Evolutionary conservation across 2,113 vertebrate species (phyloP).

Genomic region (Serilophus lunatus): DNA sequence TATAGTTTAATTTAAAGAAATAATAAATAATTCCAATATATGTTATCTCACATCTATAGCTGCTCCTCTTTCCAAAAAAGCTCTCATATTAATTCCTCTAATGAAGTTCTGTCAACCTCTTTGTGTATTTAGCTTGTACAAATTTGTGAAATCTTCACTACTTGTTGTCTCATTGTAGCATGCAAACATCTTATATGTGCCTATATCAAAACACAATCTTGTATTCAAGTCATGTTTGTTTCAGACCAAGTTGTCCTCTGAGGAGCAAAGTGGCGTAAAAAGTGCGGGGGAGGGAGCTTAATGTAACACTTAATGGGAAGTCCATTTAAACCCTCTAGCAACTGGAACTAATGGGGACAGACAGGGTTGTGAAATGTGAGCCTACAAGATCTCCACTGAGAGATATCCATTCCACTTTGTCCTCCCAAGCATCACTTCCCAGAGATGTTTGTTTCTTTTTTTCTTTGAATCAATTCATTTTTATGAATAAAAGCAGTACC

Average conservation of each 20-base stretch:
- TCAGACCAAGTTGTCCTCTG: background rate
- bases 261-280: background rate
- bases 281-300: background rate
- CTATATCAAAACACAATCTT: background rate
- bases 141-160: background rate
- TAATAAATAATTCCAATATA: background rate
- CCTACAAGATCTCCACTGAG: conserved; percentile 28
- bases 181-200: background rate
- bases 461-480: background rate
- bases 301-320: conserved; percentile 23
- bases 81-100: background rate
- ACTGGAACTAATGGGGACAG: conserved; percentile 67
- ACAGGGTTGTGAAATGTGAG: conserved; percentile 62
- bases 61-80: background rate
- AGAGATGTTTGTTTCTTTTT: background rate
- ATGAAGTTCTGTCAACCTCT: background rate
- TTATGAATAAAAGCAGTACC: background rate
- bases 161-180: background rate
- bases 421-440: conserved; percentile 6
- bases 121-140: background rate
- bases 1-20: background rate
- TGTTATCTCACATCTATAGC: background rate
- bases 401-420: conserved; percentile 18
- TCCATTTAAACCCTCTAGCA: conserved; percentile 1
- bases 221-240: background rate